phyloP scores from a whole-genome alignment of 1,140 invertebrate species.

The Nasonia vitripennis region DNA sequence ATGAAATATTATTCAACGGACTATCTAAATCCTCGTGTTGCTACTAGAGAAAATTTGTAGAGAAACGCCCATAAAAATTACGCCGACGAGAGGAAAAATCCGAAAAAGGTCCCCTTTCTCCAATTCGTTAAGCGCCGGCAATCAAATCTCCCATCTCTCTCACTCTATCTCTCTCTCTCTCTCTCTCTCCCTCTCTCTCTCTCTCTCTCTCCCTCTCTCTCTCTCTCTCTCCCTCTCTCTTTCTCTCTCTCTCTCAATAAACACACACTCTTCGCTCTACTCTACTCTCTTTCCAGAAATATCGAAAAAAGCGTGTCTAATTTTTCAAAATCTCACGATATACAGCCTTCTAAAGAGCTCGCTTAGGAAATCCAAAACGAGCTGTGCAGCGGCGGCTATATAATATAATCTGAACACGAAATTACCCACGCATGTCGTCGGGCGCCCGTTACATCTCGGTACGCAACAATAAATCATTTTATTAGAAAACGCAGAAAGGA shows the following conservation, averaged over 20 bases:
- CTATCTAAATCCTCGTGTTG: background rate
- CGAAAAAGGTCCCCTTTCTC: background rate
- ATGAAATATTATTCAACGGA: background rate
- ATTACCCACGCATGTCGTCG: background rate
- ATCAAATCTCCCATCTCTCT: background rate
- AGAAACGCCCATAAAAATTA: background rate
- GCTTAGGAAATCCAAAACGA: background rate
- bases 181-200: too few relatives aligned
- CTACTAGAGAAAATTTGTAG: background rate
- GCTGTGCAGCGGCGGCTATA: background rate
- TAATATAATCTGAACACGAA: background rate
- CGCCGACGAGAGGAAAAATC: background rate
- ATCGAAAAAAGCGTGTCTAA: background rate
- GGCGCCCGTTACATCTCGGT: background rate
- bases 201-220: too few relatives aligned
- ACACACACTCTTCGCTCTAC: too few relatives aligned
- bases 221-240: too few relatives aligned
- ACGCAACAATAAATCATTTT: constrained; percentile 9
- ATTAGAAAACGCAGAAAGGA: background rate
- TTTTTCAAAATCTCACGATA: background rate
- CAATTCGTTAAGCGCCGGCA: background rate
- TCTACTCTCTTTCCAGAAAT: background rate
- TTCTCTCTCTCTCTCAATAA: too few relatives aligned
- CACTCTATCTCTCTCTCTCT: too few relatives aligned
- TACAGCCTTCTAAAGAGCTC: background rate